Evolutionary conservation across 2,797 vertebrate genomes (phyloP).

Genomic region (Erpetoichthys calabaricus): DNA sequence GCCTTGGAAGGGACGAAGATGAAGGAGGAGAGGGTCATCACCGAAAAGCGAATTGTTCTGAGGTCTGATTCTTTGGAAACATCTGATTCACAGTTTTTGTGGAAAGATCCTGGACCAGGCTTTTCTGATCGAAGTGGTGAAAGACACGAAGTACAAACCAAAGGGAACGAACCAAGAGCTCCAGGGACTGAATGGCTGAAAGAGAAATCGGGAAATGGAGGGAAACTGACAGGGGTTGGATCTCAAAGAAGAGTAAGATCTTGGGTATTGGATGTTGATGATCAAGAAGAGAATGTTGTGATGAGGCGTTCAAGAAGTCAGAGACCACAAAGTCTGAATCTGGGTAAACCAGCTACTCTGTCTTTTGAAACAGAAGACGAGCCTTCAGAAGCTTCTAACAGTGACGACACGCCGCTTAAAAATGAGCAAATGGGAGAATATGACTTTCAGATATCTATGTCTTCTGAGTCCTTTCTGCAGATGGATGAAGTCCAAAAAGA

Average conservation of each 20-base stretch:
- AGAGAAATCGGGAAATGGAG: too few relatives aligned
- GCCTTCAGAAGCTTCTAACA: constrained; percentile 38
- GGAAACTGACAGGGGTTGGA: too few relatives aligned
- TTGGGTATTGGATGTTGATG: constrained; percentile 1
- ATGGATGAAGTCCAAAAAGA: constrained; percentile 27
- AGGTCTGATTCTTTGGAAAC: not conserved
- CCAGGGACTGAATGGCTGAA: too few relatives aligned
- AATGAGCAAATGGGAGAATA: constrained; percentile 15
- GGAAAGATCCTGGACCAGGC: not conserved
- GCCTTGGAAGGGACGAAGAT: constrained; percentile 35
- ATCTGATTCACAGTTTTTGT: too few relatives aligned
- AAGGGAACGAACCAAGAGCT: too few relatives aligned
- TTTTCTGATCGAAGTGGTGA: too few relatives aligned
- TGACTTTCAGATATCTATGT: constrained; percentile 13
- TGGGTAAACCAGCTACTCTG: constrained; percentile 41
- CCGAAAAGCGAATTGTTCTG: constrained; percentile 32
- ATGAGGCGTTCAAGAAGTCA: constrained; percentile 13
- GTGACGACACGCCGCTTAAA: constrained; percentile 30
- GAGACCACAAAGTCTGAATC: constrained; percentile 53
- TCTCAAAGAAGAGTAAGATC: too few relatives aligned
- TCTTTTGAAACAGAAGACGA: constrained; percentile 34
- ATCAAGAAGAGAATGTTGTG: not conserved
- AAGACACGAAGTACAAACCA: too few relatives aligned
- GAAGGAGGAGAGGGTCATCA: constrained; percentile 35
- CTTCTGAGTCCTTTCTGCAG: constrained; percentile 12